A percentile compares a stretch with the other conserved stretches of the same genome.
phyloP scores from a whole-genome alignment of 64 coral and sea anemone genomes.

The Porites australiensis region DNA sequence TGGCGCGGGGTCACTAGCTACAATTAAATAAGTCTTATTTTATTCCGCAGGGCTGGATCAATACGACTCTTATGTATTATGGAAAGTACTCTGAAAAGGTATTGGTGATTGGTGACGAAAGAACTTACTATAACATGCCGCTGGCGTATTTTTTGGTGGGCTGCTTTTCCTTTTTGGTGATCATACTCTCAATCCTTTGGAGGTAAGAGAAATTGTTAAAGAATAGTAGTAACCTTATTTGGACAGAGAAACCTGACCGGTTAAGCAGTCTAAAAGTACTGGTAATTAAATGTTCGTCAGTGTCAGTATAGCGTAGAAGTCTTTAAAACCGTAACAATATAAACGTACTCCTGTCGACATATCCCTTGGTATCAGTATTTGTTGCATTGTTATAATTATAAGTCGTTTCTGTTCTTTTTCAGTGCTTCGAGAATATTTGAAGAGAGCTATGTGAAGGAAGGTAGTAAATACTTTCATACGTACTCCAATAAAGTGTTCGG shows the following conservation, averaged over 20 bases:
- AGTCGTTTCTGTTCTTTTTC: not conserved
- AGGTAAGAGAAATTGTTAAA: slow-evolving; percentile 18
- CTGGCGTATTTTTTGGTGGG: slow-evolving; percentile 87
- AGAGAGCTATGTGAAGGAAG: slow-evolving; percentile 93
- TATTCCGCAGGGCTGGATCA: slow-evolving; percentile 82
- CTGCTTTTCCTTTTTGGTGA: slow-evolving; percentile 54
- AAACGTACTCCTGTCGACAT: no score
- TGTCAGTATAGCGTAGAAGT: no score
- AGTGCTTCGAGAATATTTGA: slow-evolving; percentile 93
- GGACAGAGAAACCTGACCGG: no score
- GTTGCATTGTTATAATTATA: not conserved
- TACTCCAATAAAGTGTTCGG: slow-evolving; percentile 95
- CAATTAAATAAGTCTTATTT: not conserved
- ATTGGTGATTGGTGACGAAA: slow-evolving; percentile 30
- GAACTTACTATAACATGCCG: slow-evolving; percentile 82
- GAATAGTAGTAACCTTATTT: no score
- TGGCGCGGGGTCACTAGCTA: not conserved
- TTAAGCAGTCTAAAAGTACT: no score
- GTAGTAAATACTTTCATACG: slow-evolving; percentile 73
- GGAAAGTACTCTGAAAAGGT: slow-evolving; percentile 77
- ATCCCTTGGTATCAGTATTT: no score
- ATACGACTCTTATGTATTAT: slow-evolving; percentile 94
- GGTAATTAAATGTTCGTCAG: no score
- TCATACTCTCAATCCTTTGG: slow-evolving; percentile 77
- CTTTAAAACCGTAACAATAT: no score